Evolutionary conservation across 2,113 vertebrate species (phyloP), one percentile per base, ranked within the genome.

Genomic region (Odocoileus hemionus): DNA sequence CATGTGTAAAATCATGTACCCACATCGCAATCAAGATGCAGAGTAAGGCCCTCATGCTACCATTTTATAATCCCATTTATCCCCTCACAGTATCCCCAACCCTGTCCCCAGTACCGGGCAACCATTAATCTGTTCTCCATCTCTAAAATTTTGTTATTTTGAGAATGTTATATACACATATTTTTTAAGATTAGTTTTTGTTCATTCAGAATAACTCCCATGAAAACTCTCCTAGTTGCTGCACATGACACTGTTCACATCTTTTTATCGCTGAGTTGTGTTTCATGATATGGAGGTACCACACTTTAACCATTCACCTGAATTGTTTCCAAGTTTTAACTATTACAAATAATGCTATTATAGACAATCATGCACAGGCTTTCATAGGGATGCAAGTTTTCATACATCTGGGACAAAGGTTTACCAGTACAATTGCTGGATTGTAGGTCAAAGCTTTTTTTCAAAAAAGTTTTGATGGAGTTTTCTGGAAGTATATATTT

Each of bases 401-500:
- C 54, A 89, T 25, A 82, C 64, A 47, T 52, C 57, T 54, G 21
- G 50, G 16, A 57, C 36, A 95, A 85, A 84, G 17, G 1, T 82
- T 52, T 17, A 28, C 36, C 10, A 76, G 21, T 60, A 58, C 36
- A 89, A 67, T 21, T 39, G 52, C 16, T 14, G 28, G 25, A 19
- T 67, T 21, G 6, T n/a, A 96, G 12, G 39, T 78, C 50, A 80
- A 85, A 64, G 4, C 8, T 55, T 76, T 54, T 85, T 26, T 61
- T 19, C 17, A 45, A 67, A 91, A 87, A 84, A 50, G 33, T n/a
- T 52, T 57, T 33, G 17, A 67, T 30, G 6, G 74, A 74, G 2
- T 55, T 91, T 95, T 92, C 94, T 89, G 88, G 54, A 85, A 89
- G 47, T 47, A 74, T 16, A 4, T 57, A 84, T 36, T 78, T 85